Percentiles rank a stretch among this genome's conserved stretches.
Conservation (phyloP, 2,113 vertebrate genomes). For the Chinchilla lanigera region DNA sequence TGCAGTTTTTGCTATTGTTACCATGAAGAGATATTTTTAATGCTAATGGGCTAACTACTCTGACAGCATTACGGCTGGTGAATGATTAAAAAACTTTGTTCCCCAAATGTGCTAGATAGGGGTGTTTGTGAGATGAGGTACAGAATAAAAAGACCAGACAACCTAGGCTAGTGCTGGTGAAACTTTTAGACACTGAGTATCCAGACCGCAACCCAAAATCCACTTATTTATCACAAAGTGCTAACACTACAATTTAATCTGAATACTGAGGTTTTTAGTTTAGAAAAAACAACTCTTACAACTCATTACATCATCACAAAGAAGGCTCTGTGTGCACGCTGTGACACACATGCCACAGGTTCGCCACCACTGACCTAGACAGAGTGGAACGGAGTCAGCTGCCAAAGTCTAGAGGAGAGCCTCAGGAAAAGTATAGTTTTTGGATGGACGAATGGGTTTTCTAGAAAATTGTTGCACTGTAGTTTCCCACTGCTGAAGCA, state of each 20-base stretch:
- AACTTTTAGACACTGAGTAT: background rate
- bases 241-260: background rate
- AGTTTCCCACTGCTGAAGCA: background rate
- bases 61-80: background rate
- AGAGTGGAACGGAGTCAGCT: background rate
- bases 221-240: background rate
- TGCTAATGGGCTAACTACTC: background rate
- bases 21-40: background rate
- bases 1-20: background rate
- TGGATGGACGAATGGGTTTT: slow-evolving; percentile 42
- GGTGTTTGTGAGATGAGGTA: background rate
- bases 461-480: background rate
- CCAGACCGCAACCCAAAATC: background rate
- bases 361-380: background rate
- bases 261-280: background rate
- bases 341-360: background rate
- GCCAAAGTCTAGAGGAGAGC: slow-evolving; percentile 2
- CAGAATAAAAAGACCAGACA: background rate
- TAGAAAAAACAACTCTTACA: background rate
- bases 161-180: background rate
- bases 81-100: background rate
- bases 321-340: background rate
- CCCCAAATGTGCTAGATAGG: background rate
- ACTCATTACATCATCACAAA: background rate
- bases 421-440: slow-evolving; percentile 25